phyloP scores from a whole-genome alignment of 2,888 invertebrate species.

The Polietes domitor region DNA sequence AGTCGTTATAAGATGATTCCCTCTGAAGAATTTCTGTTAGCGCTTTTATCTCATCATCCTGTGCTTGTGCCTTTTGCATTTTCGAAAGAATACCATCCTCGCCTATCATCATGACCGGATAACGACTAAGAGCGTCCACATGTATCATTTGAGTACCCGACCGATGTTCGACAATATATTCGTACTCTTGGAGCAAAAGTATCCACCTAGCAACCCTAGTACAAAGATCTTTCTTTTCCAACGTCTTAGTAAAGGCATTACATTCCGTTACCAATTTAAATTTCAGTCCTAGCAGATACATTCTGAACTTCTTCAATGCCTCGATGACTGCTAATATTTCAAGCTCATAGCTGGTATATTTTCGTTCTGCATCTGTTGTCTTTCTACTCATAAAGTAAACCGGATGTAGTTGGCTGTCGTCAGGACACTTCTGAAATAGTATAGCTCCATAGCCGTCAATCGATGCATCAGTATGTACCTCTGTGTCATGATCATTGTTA shows the following conservation, averaged over 20 bases:
- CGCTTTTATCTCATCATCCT: slow-evolving; percentile 53
- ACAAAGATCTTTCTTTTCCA: slow-evolving; percentile 64
- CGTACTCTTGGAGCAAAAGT: no score
- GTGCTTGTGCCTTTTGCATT: slow-evolving; percentile 51
- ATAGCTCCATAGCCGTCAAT: slow-evolving; percentile 58
- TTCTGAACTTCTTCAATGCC: slow-evolving; percentile 69
- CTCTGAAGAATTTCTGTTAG: slow-evolving; percentile 49
- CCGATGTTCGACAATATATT: slow-evolving; percentile 66
- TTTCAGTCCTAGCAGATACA: slow-evolving; percentile 65
- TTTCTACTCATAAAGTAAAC: slow-evolving; percentile 51
- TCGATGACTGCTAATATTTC: slow-evolving; percentile 69
- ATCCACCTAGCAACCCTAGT: no score
- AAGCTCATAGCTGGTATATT: slow-evolving; percentile 67
- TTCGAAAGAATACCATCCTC: slow-evolving; percentile 34
- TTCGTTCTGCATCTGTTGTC: slow-evolving; percentile 61
- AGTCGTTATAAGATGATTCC: neutral
- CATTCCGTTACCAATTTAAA: slow-evolving; percentile 60
- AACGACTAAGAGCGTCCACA: slow-evolving; percentile 64
- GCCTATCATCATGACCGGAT: slow-evolving; percentile 50
- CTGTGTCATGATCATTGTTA: neutral
- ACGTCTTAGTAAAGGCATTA: slow-evolving; percentile 61
- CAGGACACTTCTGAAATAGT: slow-evolving; percentile 46
- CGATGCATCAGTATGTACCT: neutral
- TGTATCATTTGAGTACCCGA: slow-evolving; percentile 59
- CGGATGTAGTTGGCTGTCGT: slow-evolving; percentile 28